Evolutionary conservation across 1,140 invertebrate genomes (phyloP).

Genomic region (Zaprionus tsacasi): DNA sequence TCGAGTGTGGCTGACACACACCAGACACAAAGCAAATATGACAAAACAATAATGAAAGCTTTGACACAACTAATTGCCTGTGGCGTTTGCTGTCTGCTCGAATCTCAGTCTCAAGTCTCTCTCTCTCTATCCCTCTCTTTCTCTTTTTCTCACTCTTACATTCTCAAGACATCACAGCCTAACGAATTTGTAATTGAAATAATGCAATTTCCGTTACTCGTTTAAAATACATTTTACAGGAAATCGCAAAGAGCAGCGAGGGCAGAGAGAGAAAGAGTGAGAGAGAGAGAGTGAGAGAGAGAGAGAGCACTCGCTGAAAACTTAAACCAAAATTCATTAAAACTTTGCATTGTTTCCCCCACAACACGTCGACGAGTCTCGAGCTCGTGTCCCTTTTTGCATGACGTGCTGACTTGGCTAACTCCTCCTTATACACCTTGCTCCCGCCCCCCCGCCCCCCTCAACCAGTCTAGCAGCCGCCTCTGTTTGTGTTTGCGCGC

Average conservation of each 20-base stretch:
- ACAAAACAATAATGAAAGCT: conserved; percentile 83
- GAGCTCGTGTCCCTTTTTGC: conserved; percentile 41
- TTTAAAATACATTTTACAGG: conserved; percentile 81
- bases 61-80: conserved; percentile 82
- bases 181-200: conserved; percentile 82
- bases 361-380: conserved; percentile 5
- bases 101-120: conserved; percentile 44
- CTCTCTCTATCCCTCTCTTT: background rate
- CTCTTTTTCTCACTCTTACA: background rate
- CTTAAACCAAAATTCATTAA: conserved; percentile 83
- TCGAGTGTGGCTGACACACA: conserved; percentile 72
- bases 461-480: background rate
- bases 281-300: no score
- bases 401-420: conserved; percentile 54
- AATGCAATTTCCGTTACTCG: conserved; percentile 82
- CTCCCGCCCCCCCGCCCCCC: background rate
- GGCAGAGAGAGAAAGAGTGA: background rate
- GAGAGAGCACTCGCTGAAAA: conserved; percentile 62
- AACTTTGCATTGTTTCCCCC: conserved; percentile 75
- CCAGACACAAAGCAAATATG: conserved; percentile 67
- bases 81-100: conserved; percentile 74
- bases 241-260: conserved; percentile 69
- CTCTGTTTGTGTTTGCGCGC: conserved; percentile 45
- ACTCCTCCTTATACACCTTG: conserved; percentile 2
- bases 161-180: conserved; percentile 26